Base-by-base conservation (phyloP, 2,113 vertebrate species). In the Pardalotus punctatus region DNA sequence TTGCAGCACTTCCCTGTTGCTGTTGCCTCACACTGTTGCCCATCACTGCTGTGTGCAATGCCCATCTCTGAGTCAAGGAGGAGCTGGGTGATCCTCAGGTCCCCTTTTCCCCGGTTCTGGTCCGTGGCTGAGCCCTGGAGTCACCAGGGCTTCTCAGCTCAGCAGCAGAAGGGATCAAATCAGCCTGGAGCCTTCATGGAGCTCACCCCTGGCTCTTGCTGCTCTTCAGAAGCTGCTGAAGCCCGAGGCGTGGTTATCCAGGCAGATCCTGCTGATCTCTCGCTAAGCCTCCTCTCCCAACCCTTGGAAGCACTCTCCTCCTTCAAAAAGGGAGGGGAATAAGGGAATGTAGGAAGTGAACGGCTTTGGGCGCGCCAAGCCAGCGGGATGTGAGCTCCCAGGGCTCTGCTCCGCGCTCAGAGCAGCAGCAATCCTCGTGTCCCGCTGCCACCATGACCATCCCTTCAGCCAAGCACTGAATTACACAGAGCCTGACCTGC, bases 401-500 rank as follows among this genome's bases (percentile, higher is more conserved):
- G 31, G 36, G 73, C 45, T 83, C 61, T 86, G 57, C 19, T 36
- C 10, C 6, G 0, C 0, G 5, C 33, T 45, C 28, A 60, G n/a
- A 90, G 51, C 17, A 36, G 1, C n/a, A 36, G 20, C 20, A 29
- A 31, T 13, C 19, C 28, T 18, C 16, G 0, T 18, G 53, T 51
- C 53, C 82, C 0, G 1, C 43, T 76, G 51, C 3, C 71, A 50
- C 14, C 36, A 23, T 9, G 3, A 18, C 21, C 43, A 23, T 60
- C 36, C 43, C 19, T 22, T 76, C 38, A 81, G 43, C 48, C 73
- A 71, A 58, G 27, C 62, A 23, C 12, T 25, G 73, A 47, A 62
- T 66, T 58, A 6, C 4, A 3, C 58, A 23, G 6, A 3, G 1
- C n/a, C 33, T 36, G 40, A 27, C 53, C 47, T 4, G 2, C 13